These are phyloP conservation scores for Grapholita molesta DNA, from an alignment of 1,140 invertebrate genomes.

Conservation along the genomic window DNA sequence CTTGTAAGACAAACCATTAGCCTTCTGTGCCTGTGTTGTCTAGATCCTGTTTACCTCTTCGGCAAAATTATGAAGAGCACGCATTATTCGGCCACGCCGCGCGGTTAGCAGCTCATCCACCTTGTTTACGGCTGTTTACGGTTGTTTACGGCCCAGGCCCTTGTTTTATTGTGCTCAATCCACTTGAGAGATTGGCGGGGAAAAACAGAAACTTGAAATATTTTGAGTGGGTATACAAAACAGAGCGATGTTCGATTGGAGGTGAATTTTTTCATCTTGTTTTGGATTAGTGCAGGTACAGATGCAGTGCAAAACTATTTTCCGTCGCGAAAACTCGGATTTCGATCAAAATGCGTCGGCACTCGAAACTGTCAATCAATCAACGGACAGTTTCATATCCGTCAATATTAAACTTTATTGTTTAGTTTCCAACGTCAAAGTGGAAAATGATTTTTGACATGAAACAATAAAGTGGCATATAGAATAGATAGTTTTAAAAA, in stretches of 20 bases:
- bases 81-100: not conserved
- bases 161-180: not conserved
- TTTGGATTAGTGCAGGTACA: not conserved
- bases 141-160: too few relatives aligned
- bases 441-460: too few relatives aligned
- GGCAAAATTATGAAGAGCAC: slow-evolving; percentile 6
- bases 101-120: slow-evolving; percentile 1
- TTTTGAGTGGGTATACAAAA: not conserved
- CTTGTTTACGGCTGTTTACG: slow-evolving; percentile 3
- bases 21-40: not conserved
- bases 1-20: not conserved
- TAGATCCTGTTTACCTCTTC: not conserved
- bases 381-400: too few relatives aligned
- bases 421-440: too few relatives aligned
- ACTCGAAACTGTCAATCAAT: too few relatives aligned
- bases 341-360: too few relatives aligned
- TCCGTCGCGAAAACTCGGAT: too few relatives aligned
- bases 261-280: not conserved
- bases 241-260: not conserved
- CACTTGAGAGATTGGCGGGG: not conserved
- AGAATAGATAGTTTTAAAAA: too few relatives aligned
- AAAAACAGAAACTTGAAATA: not conserved
- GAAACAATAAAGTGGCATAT: too few relatives aligned
- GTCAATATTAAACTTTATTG: too few relatives aligned
- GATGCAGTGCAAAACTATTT: too few relatives aligned